These are phyloP conservation scores for Petrocephalus microphthalmus DNA, from an alignment of 2,113 vertebrate species.

Conservation along the genomic window DNA sequence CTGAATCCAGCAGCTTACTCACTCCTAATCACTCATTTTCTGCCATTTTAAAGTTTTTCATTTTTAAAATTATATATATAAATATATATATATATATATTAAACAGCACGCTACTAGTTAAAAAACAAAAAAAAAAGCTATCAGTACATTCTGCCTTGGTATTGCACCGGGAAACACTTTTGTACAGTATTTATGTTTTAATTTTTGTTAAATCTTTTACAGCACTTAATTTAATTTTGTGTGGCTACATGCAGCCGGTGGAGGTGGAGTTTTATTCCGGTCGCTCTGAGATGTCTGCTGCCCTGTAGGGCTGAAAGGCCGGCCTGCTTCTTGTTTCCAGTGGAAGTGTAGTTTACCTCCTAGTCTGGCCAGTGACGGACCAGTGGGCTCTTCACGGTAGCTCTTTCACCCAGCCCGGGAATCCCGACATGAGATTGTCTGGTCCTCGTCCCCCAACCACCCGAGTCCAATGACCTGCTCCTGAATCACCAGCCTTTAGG, in stretches of 20 bases:
- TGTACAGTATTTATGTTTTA: constrained; percentile 80
- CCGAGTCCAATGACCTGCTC: neutral
- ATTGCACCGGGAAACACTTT: constrained; percentile 44
- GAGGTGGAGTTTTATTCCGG: neutral
- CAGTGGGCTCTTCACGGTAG: neutral
- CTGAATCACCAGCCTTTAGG: neutral
- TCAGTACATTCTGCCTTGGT: constrained; percentile 33
- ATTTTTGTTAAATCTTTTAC: constrained; percentile 57
- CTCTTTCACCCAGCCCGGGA: neutral
- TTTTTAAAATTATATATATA: constrained; percentile 13
- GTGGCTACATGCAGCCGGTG: neutral
- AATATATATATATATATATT: neutral
- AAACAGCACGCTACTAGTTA: neutral
- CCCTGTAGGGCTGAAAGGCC: neutral
- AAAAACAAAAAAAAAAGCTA: constrained; percentile 20
- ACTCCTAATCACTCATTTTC: constrained; percentile 36
- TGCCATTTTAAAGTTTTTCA: constrained; percentile 24
- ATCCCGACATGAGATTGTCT: neutral
- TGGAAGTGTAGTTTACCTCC: neutral
- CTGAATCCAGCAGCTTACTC: constrained; percentile 29
- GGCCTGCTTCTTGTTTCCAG: neutral
- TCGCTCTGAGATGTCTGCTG: neutral
- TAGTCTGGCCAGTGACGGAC: neutral
- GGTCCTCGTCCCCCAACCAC: neutral
- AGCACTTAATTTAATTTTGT: constrained; percentile 72